Evolutionary conservation across 2,113 vertebrate genomes (phyloP).

Genomic region (Upupa epops): DNA sequence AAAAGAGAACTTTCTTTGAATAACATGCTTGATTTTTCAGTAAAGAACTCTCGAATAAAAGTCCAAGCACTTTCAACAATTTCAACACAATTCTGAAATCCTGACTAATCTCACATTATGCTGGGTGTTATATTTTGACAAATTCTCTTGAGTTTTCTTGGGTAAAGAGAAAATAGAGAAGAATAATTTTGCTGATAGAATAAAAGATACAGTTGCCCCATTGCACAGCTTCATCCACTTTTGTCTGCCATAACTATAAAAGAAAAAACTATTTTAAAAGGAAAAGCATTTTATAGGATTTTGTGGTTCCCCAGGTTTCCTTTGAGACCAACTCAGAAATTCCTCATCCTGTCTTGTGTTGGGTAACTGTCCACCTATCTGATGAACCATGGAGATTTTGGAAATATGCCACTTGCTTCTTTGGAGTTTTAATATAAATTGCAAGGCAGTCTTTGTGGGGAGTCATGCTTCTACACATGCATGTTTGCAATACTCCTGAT

Average conservation of each 20-base stretch:
- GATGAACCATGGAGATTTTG: neutral
- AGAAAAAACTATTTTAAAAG: neutral
- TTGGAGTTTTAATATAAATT: neutral
- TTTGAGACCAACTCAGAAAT: neutral
- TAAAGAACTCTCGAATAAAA: neutral
- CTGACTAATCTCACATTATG: neutral
- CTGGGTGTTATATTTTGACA: neutral
- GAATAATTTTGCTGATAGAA: neutral
- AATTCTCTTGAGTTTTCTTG: neutral
- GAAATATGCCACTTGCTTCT: neutral
- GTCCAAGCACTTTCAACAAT: neutral
- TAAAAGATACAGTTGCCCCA: neutral
- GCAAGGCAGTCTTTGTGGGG: neutral
- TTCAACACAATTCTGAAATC: slow-evolving; percentile 10
- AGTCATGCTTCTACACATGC: neutral
- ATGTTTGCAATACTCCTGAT: neutral
- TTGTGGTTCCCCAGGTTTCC: neutral
- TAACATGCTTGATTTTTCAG: slow-evolving; percentile 6
- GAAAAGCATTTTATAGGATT: neutral
- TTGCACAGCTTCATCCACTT: neutral
- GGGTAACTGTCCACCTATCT: neutral
- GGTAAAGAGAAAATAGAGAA: neutral
- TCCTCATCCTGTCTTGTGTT: neutral
- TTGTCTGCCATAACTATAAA: neutral
- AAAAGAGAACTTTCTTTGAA: neutral